A percentile compares a stretch with the other conserved stretches of the same genome.
Evolutionary conservation across 2,113 vertebrate genomes (phyloP).

Genomic region (Gasterosteus nipponicus): DNA sequence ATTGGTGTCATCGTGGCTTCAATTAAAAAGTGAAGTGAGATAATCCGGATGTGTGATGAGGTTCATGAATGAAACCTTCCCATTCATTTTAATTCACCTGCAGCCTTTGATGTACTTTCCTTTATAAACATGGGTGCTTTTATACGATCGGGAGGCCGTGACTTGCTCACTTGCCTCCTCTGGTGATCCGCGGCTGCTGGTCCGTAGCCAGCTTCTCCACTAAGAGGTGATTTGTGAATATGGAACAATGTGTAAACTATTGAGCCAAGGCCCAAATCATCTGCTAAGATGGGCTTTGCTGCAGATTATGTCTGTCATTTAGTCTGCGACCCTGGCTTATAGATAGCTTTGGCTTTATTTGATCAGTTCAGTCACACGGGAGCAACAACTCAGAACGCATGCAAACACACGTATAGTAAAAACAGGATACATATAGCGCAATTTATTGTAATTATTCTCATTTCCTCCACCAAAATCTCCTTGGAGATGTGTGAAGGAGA

Average conservation of each 20-base stretch:
- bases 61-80: not conserved
- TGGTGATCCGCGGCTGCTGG: conserved; percentile 38
- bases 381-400: conserved; percentile 6
- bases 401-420: not conserved
- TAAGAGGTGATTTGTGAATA: conserved; percentile 69
- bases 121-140: not conserved
- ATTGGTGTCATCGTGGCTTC: not conserved
- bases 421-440: not conserved
- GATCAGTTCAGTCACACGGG: conserved; percentile 64
- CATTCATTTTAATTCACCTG: not conserved
- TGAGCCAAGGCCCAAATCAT: conserved; percentile 75
- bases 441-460: not conserved
- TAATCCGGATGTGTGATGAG: not conserved
- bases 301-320: conserved; percentile 74
- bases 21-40: not conserved
- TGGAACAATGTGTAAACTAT: conserved; percentile 77
- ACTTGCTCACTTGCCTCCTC: conserved; percentile 16
- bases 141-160: not conserved
- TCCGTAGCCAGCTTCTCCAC: conserved; percentile 28
- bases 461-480: not conserved
- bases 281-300: conserved; percentile 69
- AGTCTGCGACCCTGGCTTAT: conserved; percentile 70
- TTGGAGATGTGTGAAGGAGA: not conserved
- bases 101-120: not conserved
- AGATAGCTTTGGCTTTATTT: conserved; percentile 76